Conservation (phyloP, 2,888 invertebrate genomes). For the Platypus cylindrus region DNA sequence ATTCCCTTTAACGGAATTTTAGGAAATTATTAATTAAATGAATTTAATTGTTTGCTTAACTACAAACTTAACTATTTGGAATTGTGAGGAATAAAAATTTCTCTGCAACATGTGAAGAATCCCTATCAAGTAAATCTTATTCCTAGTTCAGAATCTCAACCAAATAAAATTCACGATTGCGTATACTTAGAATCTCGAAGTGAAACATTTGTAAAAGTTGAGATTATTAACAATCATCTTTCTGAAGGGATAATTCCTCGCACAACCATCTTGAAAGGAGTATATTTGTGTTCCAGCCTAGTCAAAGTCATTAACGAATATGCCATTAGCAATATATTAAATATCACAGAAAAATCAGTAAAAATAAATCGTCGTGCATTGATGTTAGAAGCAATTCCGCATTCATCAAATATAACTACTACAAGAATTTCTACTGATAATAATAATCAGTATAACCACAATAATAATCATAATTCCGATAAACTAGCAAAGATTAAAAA, state of each 20-base stretch:
- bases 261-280: background rate
- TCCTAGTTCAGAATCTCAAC: background rate
- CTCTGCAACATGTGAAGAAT: background rate
- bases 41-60: background rate
- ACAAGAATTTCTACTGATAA: too few relatives aligned
- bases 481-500: background rate
- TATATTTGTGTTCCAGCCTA: background rate
- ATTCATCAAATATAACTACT: background rate
- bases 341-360: background rate
- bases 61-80: background rate
- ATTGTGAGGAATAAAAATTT: background rate
- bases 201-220: too few relatives aligned
- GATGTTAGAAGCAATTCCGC: background rate
- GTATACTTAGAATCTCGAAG: too few relatives aligned
- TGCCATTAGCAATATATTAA: too few relatives aligned
- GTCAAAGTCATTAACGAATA: background rate
- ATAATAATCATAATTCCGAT: background rate
- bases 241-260: too few relatives aligned
- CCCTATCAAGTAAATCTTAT: background rate
- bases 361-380: background rate
- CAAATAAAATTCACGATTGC: too few relatives aligned
- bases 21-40: background rate
- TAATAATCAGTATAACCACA: too few relatives aligned
- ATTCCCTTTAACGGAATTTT: background rate
- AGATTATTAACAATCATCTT: too few relatives aligned